Base-by-base conservation (phyloP, 2,888 invertebrate genomes). In the Leptinotarsa peninsularis region DNA sequence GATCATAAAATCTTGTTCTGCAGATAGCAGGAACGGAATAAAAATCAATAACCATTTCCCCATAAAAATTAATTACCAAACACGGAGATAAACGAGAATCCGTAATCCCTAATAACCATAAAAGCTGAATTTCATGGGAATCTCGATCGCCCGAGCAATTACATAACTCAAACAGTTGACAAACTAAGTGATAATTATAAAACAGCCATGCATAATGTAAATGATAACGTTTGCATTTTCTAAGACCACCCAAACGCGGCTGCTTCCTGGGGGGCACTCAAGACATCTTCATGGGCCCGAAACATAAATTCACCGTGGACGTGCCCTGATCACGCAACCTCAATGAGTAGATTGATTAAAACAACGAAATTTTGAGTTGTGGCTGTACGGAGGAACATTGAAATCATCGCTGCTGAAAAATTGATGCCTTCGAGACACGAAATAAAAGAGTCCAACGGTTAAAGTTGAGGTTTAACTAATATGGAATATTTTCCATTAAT, bases 251-350 rank as follows among this genome's bases (percentile, higher is more conserved):
- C 85, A 85, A 84, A 85, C 84, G 82, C 82, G 82, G 84, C 83
- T 82, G 87, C 86, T 85, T 87, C 86, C 87, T 86, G 87, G 87
- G 87, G 86, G 87, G 87, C 86, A 85, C 83, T 85, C 85, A 85
- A 86, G 82, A 83, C 81, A 80, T 87, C 87, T 87, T 87, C 84
- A 84, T 84, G 82, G 86, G 86, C 81, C 85, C 85, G 82, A 85
- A 83, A 85, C 86, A 86, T 87, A 87, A 86, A 87, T 87, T 86
- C 84, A 83, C 83, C 82, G 83, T 81, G 81, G 84, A 85, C 85
- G 81, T 84, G 83, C 81, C 82, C 85, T 81, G 85, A 85, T 85
- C 86, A 86, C 86, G 86, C 85, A 85, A 86, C 84, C 84, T 82
- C 83, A 84, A 85, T 84, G 81, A 80, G 83, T 82, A 84, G 84